phyloP scores from a whole-genome alignment of 2,888 invertebrate genomes.

The Gibbula magus region DNA sequence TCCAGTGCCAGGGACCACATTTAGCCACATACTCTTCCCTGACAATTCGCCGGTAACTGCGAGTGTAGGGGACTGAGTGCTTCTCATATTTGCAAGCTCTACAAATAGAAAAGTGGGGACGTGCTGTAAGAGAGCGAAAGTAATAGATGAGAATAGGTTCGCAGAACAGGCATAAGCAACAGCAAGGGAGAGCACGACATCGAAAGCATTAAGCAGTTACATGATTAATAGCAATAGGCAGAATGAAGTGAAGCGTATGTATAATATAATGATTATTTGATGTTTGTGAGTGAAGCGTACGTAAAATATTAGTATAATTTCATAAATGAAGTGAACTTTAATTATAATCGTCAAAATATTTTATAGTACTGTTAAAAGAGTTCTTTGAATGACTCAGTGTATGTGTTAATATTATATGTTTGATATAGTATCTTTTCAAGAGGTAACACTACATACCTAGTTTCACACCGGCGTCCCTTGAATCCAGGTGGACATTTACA shows the following conservation, averaged over 20 bases:
- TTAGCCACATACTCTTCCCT: constrained; percentile 51
- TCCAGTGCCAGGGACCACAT: constrained; percentile 62
- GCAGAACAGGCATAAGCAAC: constrained; percentile 5
- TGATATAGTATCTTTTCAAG: too few species aligned
- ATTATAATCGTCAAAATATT: too few species aligned
- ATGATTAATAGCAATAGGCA: not conserved
- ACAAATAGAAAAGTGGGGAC: constrained; percentile 31
- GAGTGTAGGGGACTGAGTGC: constrained; percentile 54
- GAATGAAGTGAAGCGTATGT: not conserved
- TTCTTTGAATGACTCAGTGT: too few species aligned
- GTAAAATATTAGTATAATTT: too few species aligned
- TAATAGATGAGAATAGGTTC: not conserved
- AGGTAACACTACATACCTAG: constrained; percentile 69
- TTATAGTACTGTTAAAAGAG: too few species aligned
- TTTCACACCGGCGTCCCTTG: constrained; percentile 91
- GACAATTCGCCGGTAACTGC: constrained; percentile 54
- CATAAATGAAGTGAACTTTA: too few species aligned
- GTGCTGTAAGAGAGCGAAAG: constrained; percentile 16
- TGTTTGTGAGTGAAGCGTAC: too few species aligned
- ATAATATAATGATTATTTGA: too few species aligned
- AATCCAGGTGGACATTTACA: constrained; percentile 90
- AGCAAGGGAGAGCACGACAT: not conserved
- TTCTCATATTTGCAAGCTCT: constrained; percentile 61
- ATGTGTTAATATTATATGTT: too few species aligned
- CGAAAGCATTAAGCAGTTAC: not conserved